These are phyloP conservation scores for Sesamia nonagrioides DNA, from an alignment of 1,140 invertebrate species.

Conservation along the genomic window DNA sequence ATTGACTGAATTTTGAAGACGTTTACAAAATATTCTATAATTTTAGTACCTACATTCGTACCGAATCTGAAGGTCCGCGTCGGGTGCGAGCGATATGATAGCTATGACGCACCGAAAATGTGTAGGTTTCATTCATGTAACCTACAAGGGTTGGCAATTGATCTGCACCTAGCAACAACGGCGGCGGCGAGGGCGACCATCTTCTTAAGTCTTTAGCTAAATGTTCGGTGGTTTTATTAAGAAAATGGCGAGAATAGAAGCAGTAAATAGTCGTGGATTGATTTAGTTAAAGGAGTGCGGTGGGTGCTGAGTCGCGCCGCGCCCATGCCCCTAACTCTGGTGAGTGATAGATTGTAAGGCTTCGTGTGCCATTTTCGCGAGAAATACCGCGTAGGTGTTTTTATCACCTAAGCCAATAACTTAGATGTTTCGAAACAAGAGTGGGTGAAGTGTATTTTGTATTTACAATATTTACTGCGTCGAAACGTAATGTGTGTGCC, in stretches of 20 bases:
- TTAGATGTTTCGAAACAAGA: slow-evolving; percentile 51
- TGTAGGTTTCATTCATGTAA: slow-evolving; percentile 84
- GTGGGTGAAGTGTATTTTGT: slow-evolving; percentile 39
- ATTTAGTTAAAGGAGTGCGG: slow-evolving; percentile 82
- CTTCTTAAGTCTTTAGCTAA: slow-evolving; percentile 66
- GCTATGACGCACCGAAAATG: slow-evolving; percentile 67
- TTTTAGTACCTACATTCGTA: slow-evolving; percentile 26
- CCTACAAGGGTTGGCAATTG: slow-evolving; percentile 74
- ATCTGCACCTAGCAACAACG: slow-evolving; percentile 78
- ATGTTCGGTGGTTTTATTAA: slow-evolving; percentile 72
- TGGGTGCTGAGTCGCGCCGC: slow-evolving; percentile 75
- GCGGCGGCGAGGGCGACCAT: slow-evolving; percentile 65
- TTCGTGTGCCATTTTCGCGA: slow-evolving; percentile 79
- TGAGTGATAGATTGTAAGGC: slow-evolving; percentile 85
- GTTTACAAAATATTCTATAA: slow-evolving; percentile 48
- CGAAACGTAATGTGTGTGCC: slow-evolving; percentile 18
- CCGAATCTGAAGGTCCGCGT: slow-evolving; percentile 35
- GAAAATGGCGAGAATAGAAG: slow-evolving; percentile 74
- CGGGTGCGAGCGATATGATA: slow-evolving; percentile 54
- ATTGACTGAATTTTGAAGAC: slow-evolving; percentile 51
- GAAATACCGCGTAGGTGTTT: slow-evolving; percentile 61
- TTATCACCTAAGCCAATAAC: slow-evolving; percentile 62
- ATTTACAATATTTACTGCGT: slow-evolving; percentile 44
- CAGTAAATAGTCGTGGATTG: slow-evolving; percentile 77
- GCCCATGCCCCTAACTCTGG: slow-evolving; percentile 84